phyloP scores from a whole-genome alignment of 2,113 vertebrate genomes.

The Noturus placidus region DNA sequence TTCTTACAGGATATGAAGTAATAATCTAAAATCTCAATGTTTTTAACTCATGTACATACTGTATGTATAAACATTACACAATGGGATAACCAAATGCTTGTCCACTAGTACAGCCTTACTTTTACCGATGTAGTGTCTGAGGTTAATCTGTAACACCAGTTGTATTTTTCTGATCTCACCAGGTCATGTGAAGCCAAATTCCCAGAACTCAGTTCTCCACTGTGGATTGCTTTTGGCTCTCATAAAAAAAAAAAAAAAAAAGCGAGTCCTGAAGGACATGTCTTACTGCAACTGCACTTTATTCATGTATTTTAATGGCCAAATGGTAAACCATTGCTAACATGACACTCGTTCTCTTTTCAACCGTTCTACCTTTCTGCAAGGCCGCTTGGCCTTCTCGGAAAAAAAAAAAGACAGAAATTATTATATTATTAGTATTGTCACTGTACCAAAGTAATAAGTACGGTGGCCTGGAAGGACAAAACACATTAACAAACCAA shows the following conservation, averaged over 20 bases:
- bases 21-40: background rate
- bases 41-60: background rate
- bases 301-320: background rate
- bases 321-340: background rate
- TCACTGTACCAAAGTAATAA: background rate
- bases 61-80: background rate
- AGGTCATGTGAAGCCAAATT: background rate
- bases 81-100: background rate
- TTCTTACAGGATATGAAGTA: background rate
- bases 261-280: background rate
- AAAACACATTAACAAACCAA: background rate
- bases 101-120: background rate
- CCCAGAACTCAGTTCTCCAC: background rate
- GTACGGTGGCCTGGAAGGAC: background rate
- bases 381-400: background rate
- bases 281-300: conserved; percentile 21
- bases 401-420: background rate
- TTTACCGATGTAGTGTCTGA: background rate
- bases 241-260: background rate
- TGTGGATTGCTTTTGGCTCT: background rate
- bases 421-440: background rate
- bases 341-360: background rate
- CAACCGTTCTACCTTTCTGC: background rate
- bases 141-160: background rate
- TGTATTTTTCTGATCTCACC: background rate